A percentile compares a stretch with the other conserved stretches of the same genome.
These are phyloP conservation scores for Gadopsis bispinosus DNA, from an alignment of 2,797 vertebrate species.

Conservation along the genomic window DNA sequence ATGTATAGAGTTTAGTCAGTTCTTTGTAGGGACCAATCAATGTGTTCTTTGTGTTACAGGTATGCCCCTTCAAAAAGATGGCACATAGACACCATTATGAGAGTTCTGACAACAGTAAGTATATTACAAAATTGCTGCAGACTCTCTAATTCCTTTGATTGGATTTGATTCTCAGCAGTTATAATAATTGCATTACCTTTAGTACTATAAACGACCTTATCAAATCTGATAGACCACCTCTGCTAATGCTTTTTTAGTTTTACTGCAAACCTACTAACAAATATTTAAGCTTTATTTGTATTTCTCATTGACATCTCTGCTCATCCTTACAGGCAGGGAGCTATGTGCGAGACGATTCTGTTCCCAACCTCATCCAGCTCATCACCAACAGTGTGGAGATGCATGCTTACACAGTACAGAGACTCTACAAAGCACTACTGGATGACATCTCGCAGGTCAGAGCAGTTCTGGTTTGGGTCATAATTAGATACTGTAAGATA, in stretches of 20 bases:
- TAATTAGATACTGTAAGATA: background rate
- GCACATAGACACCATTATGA: constrained; percentile 99
- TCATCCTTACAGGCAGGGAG: constrained; percentile 92
- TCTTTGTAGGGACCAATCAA: background rate
- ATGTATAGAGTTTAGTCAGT: background rate
- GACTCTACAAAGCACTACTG: constrained; percentile 97
- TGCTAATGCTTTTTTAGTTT: background rate
- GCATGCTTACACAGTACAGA: constrained; percentile 98
- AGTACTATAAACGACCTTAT: constrained; percentile 28
- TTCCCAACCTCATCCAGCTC: constrained; percentile 98
- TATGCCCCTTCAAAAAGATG: constrained; percentile 99
- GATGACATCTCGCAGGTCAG: constrained; percentile 98
- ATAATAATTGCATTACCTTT: constrained; percentile 16
- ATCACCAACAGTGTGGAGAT: constrained; percentile 99
- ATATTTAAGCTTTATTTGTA: background rate
- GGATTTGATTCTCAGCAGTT: constrained; percentile 34
- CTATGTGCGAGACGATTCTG: constrained; percentile 98
- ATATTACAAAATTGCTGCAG: background rate
- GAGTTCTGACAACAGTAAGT: constrained; percentile 97
- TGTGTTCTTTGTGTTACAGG: constrained; percentile 76
- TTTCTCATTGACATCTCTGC: constrained; percentile 11
- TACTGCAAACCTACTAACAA: background rate
- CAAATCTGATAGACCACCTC: constrained; percentile 12
- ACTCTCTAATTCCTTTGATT: constrained; percentile 15
- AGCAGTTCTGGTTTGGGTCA: constrained; percentile 11